Evolutionary conservation across 2,888 invertebrate species (phyloP).

Genomic region (Acronicta psi): DNA sequence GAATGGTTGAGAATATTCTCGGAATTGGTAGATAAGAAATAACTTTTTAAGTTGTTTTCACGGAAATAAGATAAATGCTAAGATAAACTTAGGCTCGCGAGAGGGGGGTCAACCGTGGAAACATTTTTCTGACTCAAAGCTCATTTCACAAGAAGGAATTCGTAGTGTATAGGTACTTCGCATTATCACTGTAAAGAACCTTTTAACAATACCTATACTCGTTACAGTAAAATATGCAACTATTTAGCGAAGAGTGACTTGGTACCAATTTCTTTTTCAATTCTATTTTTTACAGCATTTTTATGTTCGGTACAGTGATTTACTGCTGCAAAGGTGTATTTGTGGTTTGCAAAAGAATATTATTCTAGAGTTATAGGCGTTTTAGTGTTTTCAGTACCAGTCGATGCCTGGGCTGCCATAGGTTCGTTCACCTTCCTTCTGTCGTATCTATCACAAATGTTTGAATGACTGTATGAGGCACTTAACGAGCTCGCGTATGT

Average conservation of each 20-base stretch:
- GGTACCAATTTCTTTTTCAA: constrained; percentile 60
- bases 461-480: constrained; percentile 55
- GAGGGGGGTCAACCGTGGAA: constrained; percentile 70
- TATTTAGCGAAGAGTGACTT: constrained; percentile 35
- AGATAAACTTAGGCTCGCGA: constrained; percentile 73
- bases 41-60: constrained; percentile 76
- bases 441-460: constrained; percentile 70
- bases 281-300: constrained; percentile 73
- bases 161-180: constrained; percentile 7
- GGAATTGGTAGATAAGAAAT: constrained; percentile 75
- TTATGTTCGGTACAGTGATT: constrained; percentile 71
- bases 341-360: constrained; percentile 75
- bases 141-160: constrained; percentile 52
- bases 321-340: constrained; percentile 72
- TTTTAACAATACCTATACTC: background rate
- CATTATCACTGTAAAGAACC: constrained; percentile 4
- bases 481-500: constrained; percentile 53
- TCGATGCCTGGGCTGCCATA: constrained; percentile 61
- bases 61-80: constrained; percentile 81
- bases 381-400: constrained; percentile 76
- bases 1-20: constrained; percentile 67
- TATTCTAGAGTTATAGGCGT: constrained; percentile 70
- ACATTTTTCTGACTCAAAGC: constrained; percentile 60
- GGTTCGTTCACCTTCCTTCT: constrained; percentile 72
- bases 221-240: constrained; percentile 28